These are phyloP conservation scores for Alsophila aescularia DNA, from an alignment of 2,888 invertebrate species.

Conservation along the genomic window DNA sequence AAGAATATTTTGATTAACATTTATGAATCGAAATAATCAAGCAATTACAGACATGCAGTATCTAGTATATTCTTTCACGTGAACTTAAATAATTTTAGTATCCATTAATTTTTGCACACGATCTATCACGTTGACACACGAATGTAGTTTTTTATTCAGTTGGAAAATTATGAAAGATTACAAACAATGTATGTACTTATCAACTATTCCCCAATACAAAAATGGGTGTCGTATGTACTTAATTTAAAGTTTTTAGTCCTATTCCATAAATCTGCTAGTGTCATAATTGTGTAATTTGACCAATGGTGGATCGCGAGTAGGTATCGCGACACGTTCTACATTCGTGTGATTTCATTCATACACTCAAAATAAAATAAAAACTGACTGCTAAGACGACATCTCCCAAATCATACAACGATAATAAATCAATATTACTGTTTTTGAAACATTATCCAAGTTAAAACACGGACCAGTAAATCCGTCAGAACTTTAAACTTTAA, in stretches of 20 bases:
- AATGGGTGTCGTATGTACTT: too few relatives aligned
- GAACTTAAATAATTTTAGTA: constrained; percentile 17
- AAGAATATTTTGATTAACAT: constrained; percentile 35
- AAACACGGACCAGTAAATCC: constrained; percentile 11
- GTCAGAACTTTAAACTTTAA: constrained; percentile 19
- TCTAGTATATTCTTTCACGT: constrained; percentile 21
- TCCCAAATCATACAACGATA: constrained; percentile 9
- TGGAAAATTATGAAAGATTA: too few relatives aligned
- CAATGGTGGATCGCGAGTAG: background rate
- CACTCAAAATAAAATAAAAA: constrained; percentile 1
- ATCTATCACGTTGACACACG: constrained; percentile 8
- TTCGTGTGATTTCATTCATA: constrained; percentile 13
- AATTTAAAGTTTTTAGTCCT: too few relatives aligned
- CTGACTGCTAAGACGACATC: constrained; percentile 17
- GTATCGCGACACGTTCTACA: background rate
- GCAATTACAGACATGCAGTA: constrained; percentile 27
- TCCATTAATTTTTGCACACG: constrained; percentile 10
- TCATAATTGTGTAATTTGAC: background rate
- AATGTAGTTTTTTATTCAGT: background rate
- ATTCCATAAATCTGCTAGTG: background rate
- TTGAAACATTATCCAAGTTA: constrained; percentile 4
- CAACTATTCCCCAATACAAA: too few relatives aligned
- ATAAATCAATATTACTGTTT: constrained; percentile 15
- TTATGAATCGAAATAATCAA: constrained; percentile 32
- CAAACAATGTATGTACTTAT: too few relatives aligned